Base-by-base conservation (phyloP, 1,140 invertebrate genomes). In the Temnothorax longispinosus region DNA sequence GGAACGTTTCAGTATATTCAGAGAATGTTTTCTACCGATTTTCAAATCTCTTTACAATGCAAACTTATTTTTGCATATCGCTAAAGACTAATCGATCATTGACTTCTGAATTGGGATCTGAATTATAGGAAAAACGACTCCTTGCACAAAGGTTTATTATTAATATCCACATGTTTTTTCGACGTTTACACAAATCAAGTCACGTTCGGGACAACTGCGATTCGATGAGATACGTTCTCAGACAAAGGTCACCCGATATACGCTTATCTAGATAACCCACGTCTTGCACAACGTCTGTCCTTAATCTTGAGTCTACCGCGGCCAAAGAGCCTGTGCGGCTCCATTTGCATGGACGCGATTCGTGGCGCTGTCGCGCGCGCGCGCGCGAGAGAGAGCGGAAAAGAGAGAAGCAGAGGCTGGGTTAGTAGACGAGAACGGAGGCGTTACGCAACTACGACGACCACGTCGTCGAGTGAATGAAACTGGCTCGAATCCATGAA, bases 401-500 rank as follows among this genome's bases (percentile, higher is more conserved):
- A 35, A 69, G 35, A 77, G 80, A 82, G 56, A 80, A 65, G 54
- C 56, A 85, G 7, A 44, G 80, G 88, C 64, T 65, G 54, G 74
- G 82, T 85, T 85, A 85, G 76, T 80, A 69, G 65, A 69, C 65
- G 21, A 69, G 86, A 90, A 67, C 47, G 86, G 15, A 15, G 41
- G 41, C 21, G 47, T 90, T 88, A 87, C 76, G 77, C 81, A 90
- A 91, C 56, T 56, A 56, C 67, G 47, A 47, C 54, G 60, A 62
- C 38, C 76, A 47, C 81, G 86, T 71, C 50, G 69, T 56, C 81
- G 85, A 92, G 87, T 87, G 88, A 92, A 93, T 91, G 89, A 93
- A 92, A 92, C 91, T 92, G 90, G 74, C 89, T 90, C 35, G 78
- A 80, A 87, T 90, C 89, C 88, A 87, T 75, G 58, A 89, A 87